phyloP scores from a whole-genome alignment of 2,888 invertebrate species.

The Trachelus stipa region DNA sequence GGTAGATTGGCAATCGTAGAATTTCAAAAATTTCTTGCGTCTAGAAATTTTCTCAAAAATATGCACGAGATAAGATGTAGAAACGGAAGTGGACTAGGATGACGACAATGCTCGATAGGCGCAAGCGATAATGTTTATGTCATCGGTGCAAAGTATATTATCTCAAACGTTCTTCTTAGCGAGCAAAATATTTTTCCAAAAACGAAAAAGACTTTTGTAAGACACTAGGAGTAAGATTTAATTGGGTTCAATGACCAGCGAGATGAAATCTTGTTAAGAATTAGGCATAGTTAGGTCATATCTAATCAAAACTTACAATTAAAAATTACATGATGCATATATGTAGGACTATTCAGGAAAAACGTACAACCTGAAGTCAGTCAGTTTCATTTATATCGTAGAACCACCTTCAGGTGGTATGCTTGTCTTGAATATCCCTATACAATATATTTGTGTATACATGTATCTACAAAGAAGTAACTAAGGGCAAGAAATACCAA shows the following conservation, averaged over 20 bases:
- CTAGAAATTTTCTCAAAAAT: no score
- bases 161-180: no score
- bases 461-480: neutral
- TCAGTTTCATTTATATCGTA: neutral
- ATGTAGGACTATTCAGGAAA: neutral
- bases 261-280: neutral
- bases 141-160: no score
- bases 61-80: no score
- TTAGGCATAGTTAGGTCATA: neutral
- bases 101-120: no score
- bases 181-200: neutral
- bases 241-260: neutral
- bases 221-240: neutral
- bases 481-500: constrained; percentile 12
- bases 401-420: neutral
- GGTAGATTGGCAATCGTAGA: no score
- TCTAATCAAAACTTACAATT: neutral
- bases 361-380: neutral
- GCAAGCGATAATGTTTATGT: no score
- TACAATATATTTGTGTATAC: neutral
- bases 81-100: no score
- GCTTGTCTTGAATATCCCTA: neutral
- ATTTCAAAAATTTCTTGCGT: no score
- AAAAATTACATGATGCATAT: neutral
- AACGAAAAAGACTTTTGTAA: neutral